Evolutionary conservation across 2,113 vertebrate species (phyloP), one percentile per base, ranked within the genome.

Genomic region (Oxygymnocypris stewartii): DNA sequence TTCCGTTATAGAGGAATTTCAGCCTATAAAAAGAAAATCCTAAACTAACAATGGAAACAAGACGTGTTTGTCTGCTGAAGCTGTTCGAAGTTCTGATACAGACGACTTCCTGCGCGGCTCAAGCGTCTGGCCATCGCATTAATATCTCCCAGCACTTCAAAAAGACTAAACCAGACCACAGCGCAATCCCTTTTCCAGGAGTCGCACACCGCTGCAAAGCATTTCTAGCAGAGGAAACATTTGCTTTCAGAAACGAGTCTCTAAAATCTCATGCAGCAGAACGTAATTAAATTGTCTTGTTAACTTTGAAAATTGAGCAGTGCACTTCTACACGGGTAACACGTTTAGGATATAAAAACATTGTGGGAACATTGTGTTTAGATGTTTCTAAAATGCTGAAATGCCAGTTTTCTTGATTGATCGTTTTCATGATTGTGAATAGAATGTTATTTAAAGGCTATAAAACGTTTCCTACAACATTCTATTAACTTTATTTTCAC

Each of bases 61-160:
- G 79, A 67, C 57, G 31, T 44, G 61, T 89, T 89, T 88, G 87
- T 88, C 87, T 87, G 35, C 82, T 54, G 61, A 82, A 37, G 88
- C 75, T 71, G 85, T 88, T 89, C 86, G 84, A 65, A 71, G 84
- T 59, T 25, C 59, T 59, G 87, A 87, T 82, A 87, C 83, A 86
- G 65, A 82, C 73, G 71, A 85, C 67, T 83, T 89, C 77, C 84
- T 81, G 84, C 63, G 67, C 57, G 81, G 87, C 86, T 69, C 63
- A 84, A 79, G 82, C 87, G 87, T 90, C 91, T 92, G 88, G 87
- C 90, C 87, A 82, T 89, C 89, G 79, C 86, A 90, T 91, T 88
- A 90, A 91, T 85, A 84, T 57, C 57, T 86, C 82, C 86, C 61
- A 88, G 79, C 89, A 47, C 90, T 92, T 92, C 91, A 93, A 92